Conservation (phyloP, 2,797 vertebrate genomes). For the Lates japonicus region DNA sequence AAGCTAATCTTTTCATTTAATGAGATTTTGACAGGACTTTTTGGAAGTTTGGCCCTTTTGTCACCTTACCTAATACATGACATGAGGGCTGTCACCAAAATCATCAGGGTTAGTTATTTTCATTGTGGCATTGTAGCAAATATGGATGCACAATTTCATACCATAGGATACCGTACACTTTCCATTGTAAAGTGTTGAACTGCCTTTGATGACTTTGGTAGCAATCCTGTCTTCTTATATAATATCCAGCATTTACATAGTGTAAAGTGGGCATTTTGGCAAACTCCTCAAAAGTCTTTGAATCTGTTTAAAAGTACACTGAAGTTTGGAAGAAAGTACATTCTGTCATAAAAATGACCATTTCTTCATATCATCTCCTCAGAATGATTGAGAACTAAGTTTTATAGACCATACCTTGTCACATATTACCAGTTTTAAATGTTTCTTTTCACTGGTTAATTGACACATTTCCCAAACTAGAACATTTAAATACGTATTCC, state of each 20-base stretch:
- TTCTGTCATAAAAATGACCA: conserved; percentile 33
- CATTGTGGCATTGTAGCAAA: conserved; percentile 27
- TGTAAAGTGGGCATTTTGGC: conserved; percentile 21
- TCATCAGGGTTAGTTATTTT: conserved; percentile 40
- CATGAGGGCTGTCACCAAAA: conserved; percentile 64
- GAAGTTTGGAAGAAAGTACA: conserved; percentile 42
- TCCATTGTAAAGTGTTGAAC: conserved; percentile 12
- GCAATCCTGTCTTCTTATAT: conserved; percentile 47
- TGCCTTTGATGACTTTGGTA: conserved; percentile 60
- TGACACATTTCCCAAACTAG: conserved; percentile 88
- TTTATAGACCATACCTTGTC: conserved; percentile 67
- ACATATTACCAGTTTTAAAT: conserved; percentile 62
- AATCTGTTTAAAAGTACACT: conserved; percentile 43
- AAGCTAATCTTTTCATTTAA: conserved; percentile 34
- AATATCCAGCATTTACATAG: conserved; percentile 43
- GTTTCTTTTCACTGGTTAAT: conserved; percentile 69
- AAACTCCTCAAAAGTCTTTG: conserved; percentile 47
- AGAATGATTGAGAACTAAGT: conserved; percentile 62
- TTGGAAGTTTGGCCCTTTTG: conserved; percentile 29
- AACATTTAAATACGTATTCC: conserved; percentile 94
- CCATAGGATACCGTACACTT: conserved; percentile 22
- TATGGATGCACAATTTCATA: conserved; percentile 24
- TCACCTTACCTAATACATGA: conserved; percentile 35
- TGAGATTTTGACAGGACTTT: conserved; percentile 26
- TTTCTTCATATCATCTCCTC: conserved; percentile 55